A percentile compares a stretch with the other conserved stretches of the same genome.
phyloP scores from a whole-genome alignment of 35 echinoderm and acorn worm species.

The Heliocidaris erythrogramma region DNA sequence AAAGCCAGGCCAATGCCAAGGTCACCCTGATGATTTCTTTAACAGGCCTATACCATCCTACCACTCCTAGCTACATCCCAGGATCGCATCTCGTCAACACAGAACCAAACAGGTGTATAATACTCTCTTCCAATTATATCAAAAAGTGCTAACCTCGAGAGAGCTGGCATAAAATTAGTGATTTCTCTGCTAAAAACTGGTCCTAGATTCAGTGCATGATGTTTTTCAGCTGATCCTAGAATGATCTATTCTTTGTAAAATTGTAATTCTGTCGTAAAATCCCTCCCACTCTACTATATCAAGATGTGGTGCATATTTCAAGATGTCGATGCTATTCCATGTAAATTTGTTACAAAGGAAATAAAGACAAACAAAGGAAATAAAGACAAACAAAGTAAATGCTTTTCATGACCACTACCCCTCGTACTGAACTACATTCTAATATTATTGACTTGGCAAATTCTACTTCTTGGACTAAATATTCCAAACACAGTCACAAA shows the following conservation, averaged over 20 bases:
- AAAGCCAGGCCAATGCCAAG: constrained; percentile 1
- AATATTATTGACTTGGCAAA: no score
- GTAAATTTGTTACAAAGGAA: no score
- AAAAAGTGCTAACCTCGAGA: neutral
- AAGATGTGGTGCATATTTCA: no score
- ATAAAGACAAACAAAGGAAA: no score
- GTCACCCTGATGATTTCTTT: neutral
- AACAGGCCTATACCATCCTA: neutral
- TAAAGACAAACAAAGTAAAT: no score
- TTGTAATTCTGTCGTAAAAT: neutral
- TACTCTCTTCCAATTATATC: neutral
- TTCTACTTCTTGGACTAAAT: no score
- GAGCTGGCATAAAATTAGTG: neutral
- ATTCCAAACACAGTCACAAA: no score
- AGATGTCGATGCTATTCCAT: no score
- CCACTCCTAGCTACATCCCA: neutral
- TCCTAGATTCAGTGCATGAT: neutral
- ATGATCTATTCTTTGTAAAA: neutral
- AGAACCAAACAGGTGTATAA: neutral
- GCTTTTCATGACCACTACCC: no score
- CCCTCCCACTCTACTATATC: neutral
- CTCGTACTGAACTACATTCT: no score
- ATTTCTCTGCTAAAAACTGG: neutral
- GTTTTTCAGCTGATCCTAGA: neutral
- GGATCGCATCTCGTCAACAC: neutral